phyloP scores from a whole-genome alignment of 2,888 invertebrate genomes.

The Hydraecia micacea region DNA sequence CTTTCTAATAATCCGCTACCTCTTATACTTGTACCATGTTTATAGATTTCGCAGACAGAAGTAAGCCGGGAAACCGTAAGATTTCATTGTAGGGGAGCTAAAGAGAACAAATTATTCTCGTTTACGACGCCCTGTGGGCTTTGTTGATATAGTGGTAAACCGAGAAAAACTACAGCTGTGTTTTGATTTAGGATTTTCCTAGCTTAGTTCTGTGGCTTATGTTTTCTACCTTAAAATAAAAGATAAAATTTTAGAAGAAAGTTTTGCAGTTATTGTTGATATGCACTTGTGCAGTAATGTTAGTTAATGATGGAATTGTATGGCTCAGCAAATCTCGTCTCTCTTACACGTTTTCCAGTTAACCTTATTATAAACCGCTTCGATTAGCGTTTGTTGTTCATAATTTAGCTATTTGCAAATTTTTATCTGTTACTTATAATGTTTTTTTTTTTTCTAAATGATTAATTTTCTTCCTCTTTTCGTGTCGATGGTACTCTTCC shows the following conservation, averaged over 20 bases:
- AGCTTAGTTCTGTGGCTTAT: neutral
- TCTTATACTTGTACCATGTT: slow-evolving; percentile 12
- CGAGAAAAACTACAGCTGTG: slow-evolving; percentile 32
- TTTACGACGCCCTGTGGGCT: slow-evolving; percentile 57
- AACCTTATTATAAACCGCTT: neutral
- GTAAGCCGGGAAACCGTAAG: slow-evolving; percentile 45
- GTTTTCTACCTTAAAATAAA: neutral
- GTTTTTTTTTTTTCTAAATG: neutral
- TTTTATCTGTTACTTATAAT: too few species aligned
- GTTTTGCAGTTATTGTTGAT: neutral
- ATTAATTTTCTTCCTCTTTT: too few species aligned
- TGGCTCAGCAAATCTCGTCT: neutral
- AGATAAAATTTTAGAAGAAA: neutral
- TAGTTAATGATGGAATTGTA: neutral
- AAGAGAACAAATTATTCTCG: slow-evolving; percentile 51
- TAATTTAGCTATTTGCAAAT: neutral
- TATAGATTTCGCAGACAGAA: slow-evolving; percentile 45
- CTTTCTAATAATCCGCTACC: neutral
- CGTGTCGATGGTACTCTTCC: too few species aligned
- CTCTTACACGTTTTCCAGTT: neutral
- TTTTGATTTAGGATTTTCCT: slow-evolving; percentile 54
- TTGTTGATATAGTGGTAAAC: slow-evolving; percentile 34
- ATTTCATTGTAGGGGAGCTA: slow-evolving; percentile 51
- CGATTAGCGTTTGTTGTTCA: too few species aligned
- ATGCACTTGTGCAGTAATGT: neutral